Base-by-base conservation (phyloP, 2,888 invertebrate species). In the Rotaria magnacalcarata region DNA sequence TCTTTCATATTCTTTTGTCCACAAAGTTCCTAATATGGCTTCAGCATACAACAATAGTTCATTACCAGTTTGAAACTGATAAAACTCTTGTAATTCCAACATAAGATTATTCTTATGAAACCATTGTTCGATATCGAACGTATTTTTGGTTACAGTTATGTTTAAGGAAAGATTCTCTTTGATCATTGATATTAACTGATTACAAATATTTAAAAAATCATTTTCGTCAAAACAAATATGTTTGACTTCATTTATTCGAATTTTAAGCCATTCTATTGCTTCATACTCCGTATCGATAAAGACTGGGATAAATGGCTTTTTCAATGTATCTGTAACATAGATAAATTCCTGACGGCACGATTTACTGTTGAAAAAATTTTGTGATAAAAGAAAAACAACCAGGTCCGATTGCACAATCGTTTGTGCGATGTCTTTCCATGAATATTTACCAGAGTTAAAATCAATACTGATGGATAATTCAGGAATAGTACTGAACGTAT, bases 1-100 rank as follows among this genome's bases (percentile, higher is more conserved):
- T 67, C 67, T 67, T 19, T 34, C 67, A 67, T 67, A 67, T 67
- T 67, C 67, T 34, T 67, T 67, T 41, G 34, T 67, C 67, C 67
- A 67, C 2, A 16, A 11, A 67, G 7, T 34, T 19, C 6, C 1
- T 5, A 16, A 34, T 7, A 67, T 67, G 34, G 67, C 27, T 67
- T 67, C 14, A 16, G 34, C 19, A 67, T 67, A 67, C 14, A 67
- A 34, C 6, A 67, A 41, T 34, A 67, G 34, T 34, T 67, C 67
- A 67, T 41, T 16, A 27, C 67, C 67, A 67, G 19, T 67, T 6
- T 67, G 6, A 67, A 67, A 67, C 34, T 67, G 67, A 67, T 67
- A 67, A 41, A 67, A 67, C 5, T 67, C 67, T 19, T 67, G 34
- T 6, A 67, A 41, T 67, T 67, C 67, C 3, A 34, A 41, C 4